Conservation (phyloP, 2,113 vertebrate genomes). For the Hemiprocne comata region DNA sequence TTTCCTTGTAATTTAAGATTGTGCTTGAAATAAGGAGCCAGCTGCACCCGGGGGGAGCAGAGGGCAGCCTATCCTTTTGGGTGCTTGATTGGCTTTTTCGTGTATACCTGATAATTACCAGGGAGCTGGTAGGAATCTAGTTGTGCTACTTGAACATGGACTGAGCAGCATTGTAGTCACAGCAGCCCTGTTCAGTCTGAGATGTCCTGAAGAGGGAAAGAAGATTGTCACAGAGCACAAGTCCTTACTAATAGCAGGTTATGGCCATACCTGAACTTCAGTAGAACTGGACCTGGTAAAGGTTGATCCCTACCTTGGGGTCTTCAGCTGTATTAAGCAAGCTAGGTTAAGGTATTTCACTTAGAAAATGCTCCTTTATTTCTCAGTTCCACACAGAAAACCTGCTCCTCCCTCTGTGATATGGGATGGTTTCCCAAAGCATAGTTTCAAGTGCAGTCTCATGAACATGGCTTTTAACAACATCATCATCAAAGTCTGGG, state of each 20-base stretch:
- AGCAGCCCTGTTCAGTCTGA: neutral
- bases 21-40: constrained; percentile 63
- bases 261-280: neutral
- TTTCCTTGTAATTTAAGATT: constrained; percentile 68
- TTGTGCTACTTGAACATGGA: neutral
- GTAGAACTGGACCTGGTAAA: neutral
- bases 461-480: neutral
- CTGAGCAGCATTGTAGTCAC: neutral
- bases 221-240: neutral
- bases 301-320: neutral
- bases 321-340: neutral
- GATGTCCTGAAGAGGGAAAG: neutral
- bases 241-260: neutral
- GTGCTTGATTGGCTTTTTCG: constrained; percentile 59
- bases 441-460: neutral
- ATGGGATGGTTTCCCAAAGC: neutral
- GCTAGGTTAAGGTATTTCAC: neutral
- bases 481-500: neutral
- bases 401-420: neutral
- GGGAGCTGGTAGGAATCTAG: constrained; percentile 29
- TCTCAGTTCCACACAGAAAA: neutral
- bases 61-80: constrained; percentile 62
- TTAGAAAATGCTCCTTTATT: neutral
- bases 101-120: constrained; percentile 57
- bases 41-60: constrained; percentile 49